These are phyloP conservation scores for Clarias pachynema DNA, from an alignment of 2,797 vertebrate species.

Conservation along the genomic window DNA sequence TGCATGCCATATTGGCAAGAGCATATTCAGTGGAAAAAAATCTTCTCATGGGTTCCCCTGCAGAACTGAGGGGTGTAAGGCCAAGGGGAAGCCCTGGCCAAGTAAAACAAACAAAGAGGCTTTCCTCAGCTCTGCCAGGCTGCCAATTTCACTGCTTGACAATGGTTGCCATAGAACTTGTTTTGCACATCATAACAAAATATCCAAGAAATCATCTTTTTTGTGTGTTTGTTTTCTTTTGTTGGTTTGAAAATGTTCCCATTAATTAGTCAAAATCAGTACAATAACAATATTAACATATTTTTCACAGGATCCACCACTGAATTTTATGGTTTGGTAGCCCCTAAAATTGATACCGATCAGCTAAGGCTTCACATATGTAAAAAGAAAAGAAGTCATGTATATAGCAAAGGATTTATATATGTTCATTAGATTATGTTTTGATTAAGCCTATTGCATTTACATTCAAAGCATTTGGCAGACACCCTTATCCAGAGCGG, in stretches of 20 bases:
- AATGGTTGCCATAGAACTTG: slow-evolving; percentile 91
- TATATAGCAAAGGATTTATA: not conserved
- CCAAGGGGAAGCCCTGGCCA: slow-evolving; percentile 79
- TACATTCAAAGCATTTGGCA: too few species aligned
- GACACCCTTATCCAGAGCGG: too few species aligned
- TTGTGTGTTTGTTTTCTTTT: slow-evolving; percentile 43
- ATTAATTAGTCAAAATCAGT: not conserved
- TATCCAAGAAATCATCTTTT: slow-evolving; percentile 65
- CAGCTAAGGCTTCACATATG: not conserved
- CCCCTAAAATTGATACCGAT: not conserved
- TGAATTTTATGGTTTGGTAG: not conserved
- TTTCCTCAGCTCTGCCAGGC: slow-evolving; percentile 87
- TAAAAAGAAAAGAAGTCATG: not conserved
- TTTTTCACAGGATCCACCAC: not conserved
- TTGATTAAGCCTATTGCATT: too few species aligned
- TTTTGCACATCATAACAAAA: slow-evolving; percentile 89
- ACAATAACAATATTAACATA: not conserved
- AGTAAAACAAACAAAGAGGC: slow-evolving; percentile 91
- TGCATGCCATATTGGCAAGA: slow-evolving; percentile 83
- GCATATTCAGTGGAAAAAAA: slow-evolving; percentile 77
- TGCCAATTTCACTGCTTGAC: slow-evolving; percentile 81
- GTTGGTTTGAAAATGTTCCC: slow-evolving; percentile 43
- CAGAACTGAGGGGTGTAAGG: slow-evolving; percentile 77
- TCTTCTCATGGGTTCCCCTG: slow-evolving; percentile 77
- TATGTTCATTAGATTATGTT: not conserved